Evolutionary conservation across 2,797 vertebrate species (phyloP), one percentile per base, ranked within the genome.

Genomic region (Liasis olivaceus): DNA sequence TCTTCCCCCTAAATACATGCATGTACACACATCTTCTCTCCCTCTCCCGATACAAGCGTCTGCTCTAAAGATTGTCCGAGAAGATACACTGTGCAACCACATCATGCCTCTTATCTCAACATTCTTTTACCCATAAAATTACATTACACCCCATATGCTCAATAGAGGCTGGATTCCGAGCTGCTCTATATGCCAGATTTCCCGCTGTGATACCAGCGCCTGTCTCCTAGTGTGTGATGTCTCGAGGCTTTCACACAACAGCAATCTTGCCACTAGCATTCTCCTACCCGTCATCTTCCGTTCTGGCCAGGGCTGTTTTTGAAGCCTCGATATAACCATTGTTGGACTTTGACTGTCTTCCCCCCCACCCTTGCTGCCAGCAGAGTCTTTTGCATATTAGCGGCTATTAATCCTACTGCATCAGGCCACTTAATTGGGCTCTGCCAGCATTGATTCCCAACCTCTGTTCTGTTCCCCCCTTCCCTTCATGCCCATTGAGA

Each of bases 311-410:
- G 2, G 22, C 47, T 56, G 47, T 58, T 56, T 63, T 24, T 90
- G 14, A 96, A 93, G 31, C 31, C 93, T 0, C 0, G 89, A 91
- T 91, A 90, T 66, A 91, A 9, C 91, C 94, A 88, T 72, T 87
- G 85, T 94, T 69, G 20, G 51, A 64, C 54, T 87, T 95, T 42
- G 94, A 24, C 63, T 87, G 85, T 28, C 22, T 60, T 42, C 4
- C n/a, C 9, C n/a, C 22, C 5, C 15, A 1, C 28, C 4, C 87
- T 22, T 72, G n/a, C 91, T 93, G 90, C 93, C 95, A 95, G 95
- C 88, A 93, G 36, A 87, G 94, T 86, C 93, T 93, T 96, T 97
- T 95, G 92, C 95, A 95, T 97, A 94, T 95, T 93, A 97, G 95
- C 0, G 6, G 91, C 91, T 93, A 94, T 95, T 96, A 95, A 97